A percentile compares a stretch with the other conserved stretches of the same genome.
Evolutionary conservation across 2,113 vertebrate species (phyloP).

Genomic region (Elachura formosa): DNA sequence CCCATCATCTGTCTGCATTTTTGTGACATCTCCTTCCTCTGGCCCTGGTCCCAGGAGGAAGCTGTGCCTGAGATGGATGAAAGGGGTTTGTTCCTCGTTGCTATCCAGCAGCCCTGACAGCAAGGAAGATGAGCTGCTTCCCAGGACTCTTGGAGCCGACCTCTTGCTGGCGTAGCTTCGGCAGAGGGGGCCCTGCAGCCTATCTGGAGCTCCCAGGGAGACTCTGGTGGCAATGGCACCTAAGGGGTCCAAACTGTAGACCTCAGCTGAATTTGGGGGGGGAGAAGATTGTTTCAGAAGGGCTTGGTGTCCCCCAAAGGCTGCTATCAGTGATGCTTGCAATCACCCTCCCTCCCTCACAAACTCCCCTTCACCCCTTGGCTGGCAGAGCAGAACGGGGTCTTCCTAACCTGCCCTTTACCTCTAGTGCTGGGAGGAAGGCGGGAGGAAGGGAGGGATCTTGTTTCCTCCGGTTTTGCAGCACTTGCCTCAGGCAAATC

Average conservation of each 20-base stretch:
- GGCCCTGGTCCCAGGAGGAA: constrained; percentile 34
- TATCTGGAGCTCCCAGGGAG: neutral
- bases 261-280: neutral
- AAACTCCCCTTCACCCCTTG: neutral
- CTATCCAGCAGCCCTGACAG: constrained; percentile 44
- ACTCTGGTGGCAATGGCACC: neutral
- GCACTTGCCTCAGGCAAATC: neutral
- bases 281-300: neutral
- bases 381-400: neutral
- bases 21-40: constrained; percentile 57
- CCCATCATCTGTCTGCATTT: constrained; percentile 61
- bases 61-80: constrained; percentile 24
- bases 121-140: constrained; percentile 44
- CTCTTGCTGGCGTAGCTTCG: neutral
- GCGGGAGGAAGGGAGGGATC: neutral
- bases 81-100: constrained; percentile 38
- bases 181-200: neutral
- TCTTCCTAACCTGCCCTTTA: constrained; percentile 23
- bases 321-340: fast-evolving
- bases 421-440: neutral
- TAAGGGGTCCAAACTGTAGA: neutral
- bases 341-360: neutral
- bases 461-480: neutral
- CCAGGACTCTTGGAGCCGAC: neutral
- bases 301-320: neutral